Evolutionary conservation across 2,888 invertebrate species (phyloP), one percentile per base, ranked within the genome.

Genomic region (Notocelia uddmanniana): DNA sequence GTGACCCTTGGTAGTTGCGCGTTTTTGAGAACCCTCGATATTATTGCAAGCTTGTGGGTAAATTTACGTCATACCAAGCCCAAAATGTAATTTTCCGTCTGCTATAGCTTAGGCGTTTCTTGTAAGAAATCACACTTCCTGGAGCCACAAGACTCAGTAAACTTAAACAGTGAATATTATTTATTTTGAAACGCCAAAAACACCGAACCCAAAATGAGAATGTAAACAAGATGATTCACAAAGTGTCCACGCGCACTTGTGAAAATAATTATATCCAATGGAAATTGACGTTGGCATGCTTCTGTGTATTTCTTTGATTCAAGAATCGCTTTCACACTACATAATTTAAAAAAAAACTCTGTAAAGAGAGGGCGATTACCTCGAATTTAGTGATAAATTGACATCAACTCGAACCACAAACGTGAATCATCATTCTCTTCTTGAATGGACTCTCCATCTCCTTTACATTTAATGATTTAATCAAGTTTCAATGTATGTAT

Each of bases 211-310:
- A 13, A 37, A 37, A 37, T n/a, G 23, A 13, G 15, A 23, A 54
- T 23, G 13, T 23, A 52, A 31, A 57, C 57, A 37, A 6, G 19
- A 13, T 37, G 34, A 58, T 34, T 58, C 58, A 58, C 34, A 57
- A 34, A 34, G 18, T 34, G 58, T 58, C 13, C 58, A 34, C 19
- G 15, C 19, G 18, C 10, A 57, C 18, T 13, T 34, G 11, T 21
- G 1, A 58, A 63, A 26, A 63, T 48, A 60, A 54, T 55, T 31
- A 34, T 15, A 58, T 50, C 52, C 50, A 58, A 58, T 64, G 50
- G 18, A 70, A 58, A 23, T 37, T 64, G 50, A 57, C 18, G 63
- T 31, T n/a, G 37, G 18, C 48, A 21, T 54, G 57, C 6, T 70
- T 70, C 58, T 26, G 50, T 11, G 70, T 64, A 52, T 63, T 26